These are phyloP conservation scores for Apeira syringaria DNA, from an alignment of 2,888 invertebrate species.

Conservation along the genomic window DNA sequence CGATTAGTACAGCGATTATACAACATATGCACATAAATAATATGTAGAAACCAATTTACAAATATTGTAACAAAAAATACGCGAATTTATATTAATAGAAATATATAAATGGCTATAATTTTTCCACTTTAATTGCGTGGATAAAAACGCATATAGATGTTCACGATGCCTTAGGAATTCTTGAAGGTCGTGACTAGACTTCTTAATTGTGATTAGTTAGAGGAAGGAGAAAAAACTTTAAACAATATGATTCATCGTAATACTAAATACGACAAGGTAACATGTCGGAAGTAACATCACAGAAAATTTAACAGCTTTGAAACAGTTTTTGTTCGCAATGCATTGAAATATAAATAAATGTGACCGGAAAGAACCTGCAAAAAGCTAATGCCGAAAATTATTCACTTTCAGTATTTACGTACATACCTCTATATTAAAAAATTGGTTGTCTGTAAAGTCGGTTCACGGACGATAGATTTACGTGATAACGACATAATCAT, in stretches of 20 bases:
- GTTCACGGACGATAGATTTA: too few relatives aligned
- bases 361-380: constrained; percentile 12
- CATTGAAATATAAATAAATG: constrained; percentile 19
- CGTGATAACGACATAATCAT: too few relatives aligned
- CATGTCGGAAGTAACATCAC: constrained; percentile 46
- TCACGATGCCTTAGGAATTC: constrained; percentile 15
- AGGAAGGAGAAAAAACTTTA: constrained; percentile 26
- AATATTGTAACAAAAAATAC: too few relatives aligned
- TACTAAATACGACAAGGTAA: constrained; percentile 39
- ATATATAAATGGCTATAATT: too few relatives aligned
- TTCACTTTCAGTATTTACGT: too few relatives aligned
- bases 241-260: constrained; percentile 26
- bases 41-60: too few relatives aligned
- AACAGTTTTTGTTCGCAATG: constrained; percentile 13
- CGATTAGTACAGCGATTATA: too few relatives aligned
- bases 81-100: too few relatives aligned
- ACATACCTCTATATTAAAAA: too few relatives aligned
- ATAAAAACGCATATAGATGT: constrained; percentile 12
- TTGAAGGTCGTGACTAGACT: constrained; percentile 23
- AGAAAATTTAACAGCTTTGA: constrained; percentile 16
- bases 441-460: too few relatives aligned
- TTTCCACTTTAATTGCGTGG: too few relatives aligned
- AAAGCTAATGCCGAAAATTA: constrained; percentile 1
- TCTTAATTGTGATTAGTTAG: constrained; percentile 25
- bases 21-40: too few relatives aligned